Evolutionary conservation across 2,113 vertebrate species (phyloP).

Genomic region (Eurystomus gularis): DNA sequence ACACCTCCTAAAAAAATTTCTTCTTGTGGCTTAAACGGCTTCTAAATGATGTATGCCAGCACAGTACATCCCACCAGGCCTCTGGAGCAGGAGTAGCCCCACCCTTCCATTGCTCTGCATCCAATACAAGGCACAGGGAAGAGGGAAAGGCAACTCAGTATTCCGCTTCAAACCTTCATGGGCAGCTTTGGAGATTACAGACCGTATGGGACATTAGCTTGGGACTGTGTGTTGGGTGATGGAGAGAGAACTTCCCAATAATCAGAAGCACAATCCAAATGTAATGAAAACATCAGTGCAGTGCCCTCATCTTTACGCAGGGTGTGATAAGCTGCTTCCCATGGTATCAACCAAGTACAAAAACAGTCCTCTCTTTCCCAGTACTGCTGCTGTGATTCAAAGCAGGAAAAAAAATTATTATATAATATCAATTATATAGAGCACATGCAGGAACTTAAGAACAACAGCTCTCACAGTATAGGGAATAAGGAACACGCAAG

Average conservation of each 20-base stretch:
- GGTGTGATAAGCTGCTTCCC: background rate
- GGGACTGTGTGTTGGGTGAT: background rate
- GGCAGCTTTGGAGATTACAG: background rate
- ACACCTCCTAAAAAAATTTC: background rate
- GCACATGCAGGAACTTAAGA: background rate
- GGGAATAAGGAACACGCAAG: background rate
- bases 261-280: background rate
- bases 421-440: background rate
- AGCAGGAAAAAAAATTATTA: background rate
- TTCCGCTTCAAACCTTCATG: background rate
- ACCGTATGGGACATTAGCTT: background rate
- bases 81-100: background rate
- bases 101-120: background rate
- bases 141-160: background rate
- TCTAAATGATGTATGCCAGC: background rate
- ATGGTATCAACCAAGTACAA: background rate
- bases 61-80: background rate
- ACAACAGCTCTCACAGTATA: background rate
- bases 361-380: background rate
- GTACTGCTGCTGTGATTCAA: background rate
- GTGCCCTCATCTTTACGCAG: background rate
- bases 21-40: background rate
- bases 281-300: background rate
- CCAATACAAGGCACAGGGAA: background rate
- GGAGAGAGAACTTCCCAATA: background rate